phyloP scores from a whole-genome alignment of 1,140 invertebrate species.

The Trichonephila clavata region DNA sequence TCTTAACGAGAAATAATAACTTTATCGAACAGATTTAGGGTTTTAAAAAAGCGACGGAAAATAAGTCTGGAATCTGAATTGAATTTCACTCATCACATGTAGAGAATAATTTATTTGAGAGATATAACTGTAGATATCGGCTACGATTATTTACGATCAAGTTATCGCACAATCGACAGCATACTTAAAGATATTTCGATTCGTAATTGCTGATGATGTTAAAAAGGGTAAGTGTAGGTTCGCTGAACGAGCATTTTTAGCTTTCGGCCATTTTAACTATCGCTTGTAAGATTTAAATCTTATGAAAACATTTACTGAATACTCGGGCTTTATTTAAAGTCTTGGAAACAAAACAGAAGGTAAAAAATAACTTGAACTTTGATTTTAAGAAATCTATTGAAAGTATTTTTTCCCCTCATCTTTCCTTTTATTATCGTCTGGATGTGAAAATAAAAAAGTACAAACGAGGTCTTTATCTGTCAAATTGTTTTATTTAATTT shows the following conservation, averaged over 20 bases:
- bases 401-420: neutral
- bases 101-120: neutral
- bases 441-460: no score
- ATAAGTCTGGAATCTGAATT: neutral
- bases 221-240: neutral
- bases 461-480: no score
- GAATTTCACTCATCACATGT: neutral
- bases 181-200: neutral
- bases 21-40: no score
- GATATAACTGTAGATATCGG: neutral
- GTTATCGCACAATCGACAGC: neutral
- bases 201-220: neutral
- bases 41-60: neutral
- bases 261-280: neutral
- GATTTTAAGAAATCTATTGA: neutral
- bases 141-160: neutral
- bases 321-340: neutral
- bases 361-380: neutral
- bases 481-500: no score
- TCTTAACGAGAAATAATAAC: no score
- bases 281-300: neutral
- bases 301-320: neutral
- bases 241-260: neutral
- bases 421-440: neutral
- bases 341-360: neutral